Percentiles rank a stretch among this genome's conserved stretches.
Evolutionary conservation across 2,113 vertebrate species (phyloP).

Genomic region (Symphodus melops): DNA sequence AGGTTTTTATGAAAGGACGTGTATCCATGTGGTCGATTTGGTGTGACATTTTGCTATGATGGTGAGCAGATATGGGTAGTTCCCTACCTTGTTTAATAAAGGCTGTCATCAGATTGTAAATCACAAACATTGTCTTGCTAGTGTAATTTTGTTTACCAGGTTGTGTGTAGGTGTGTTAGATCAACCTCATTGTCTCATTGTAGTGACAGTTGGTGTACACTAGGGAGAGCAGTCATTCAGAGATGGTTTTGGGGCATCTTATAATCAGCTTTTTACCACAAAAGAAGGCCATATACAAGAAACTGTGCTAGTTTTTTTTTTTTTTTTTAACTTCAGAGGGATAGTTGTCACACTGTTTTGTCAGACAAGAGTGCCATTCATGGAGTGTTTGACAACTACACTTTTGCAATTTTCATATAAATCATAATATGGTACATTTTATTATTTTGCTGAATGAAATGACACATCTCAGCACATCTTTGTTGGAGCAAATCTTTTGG

Average conservation of each 20-base stretch:
- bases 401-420: neutral
- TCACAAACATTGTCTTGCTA: neutral
- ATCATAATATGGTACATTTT: too few species aligned
- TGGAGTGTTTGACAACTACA: neutral
- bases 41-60: neutral
- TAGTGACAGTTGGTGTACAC: conserved; percentile 63
- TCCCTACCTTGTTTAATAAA: too few species aligned
- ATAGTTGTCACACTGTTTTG: neutral
- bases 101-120: neutral
- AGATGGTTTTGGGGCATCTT: neutral
- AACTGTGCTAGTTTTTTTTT: too few species aligned
- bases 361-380: neutral
- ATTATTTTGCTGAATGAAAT: neutral
- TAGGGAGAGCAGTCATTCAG: conserved; percentile 65
- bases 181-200: conserved; percentile 22
- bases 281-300: conserved; percentile 1
- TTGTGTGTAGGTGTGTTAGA: neutral
- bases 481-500: conserved; percentile 38
- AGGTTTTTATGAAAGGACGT: neutral
- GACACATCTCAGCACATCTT: neutral
- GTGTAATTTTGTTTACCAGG: neutral
- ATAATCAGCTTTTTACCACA: neutral
- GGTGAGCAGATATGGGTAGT: neutral
- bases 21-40: too few species aligned
- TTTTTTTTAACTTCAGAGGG: neutral